Evolutionary conservation across 2,888 invertebrate species (phyloP), one percentile per base, ranked within the genome.

Genomic region (Sinotaia quadrata): DNA sequence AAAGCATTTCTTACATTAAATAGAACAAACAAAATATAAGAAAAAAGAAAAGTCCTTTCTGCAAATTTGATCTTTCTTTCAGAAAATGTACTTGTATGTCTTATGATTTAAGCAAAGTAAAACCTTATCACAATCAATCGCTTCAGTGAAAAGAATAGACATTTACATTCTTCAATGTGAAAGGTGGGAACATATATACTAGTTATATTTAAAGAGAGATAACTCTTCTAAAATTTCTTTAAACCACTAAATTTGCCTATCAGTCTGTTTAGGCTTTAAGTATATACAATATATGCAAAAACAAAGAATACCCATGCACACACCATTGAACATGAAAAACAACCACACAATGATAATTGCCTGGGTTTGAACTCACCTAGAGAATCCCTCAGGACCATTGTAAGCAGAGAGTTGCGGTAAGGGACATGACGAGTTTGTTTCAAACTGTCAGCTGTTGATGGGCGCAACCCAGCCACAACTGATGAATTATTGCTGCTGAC

Each of bases 381-480:
- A 65, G 85, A 85, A 79, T 86, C 86, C 41, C 84, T 77, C 33
- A 86, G 79, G 63, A 86, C 81, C 86, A 86, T 86, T 59, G 86
- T 86, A 52, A 86, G 82, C 8, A 85, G 76, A 21, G 85, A 85
- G 78, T 86, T 86, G 59, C 86, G 78, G 79, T 85, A 86, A 2
- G 86, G 86, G 12, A 86, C 79, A 78, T 83, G 81, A 63, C 76
- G 59, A 18, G 51, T 31, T 3, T 49, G 58, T 29, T 54, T 36
- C 0, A 7, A 47, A 24, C 62, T 63, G 2, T 59, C 59, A 4
- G 65, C 60, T 24, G 69, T 70, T 10, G 61, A 57, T 12, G 70
- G 68, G 4, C 71, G 61, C 18, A 36, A 8, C n/a, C 12, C 21
- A 18, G 36, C n/a, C 18, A 29, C 41, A 10, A 41, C 41, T 12